phyloP scores from a whole-genome alignment of 2,797 vertebrate species.

The Argyrosomus regius region DNA sequence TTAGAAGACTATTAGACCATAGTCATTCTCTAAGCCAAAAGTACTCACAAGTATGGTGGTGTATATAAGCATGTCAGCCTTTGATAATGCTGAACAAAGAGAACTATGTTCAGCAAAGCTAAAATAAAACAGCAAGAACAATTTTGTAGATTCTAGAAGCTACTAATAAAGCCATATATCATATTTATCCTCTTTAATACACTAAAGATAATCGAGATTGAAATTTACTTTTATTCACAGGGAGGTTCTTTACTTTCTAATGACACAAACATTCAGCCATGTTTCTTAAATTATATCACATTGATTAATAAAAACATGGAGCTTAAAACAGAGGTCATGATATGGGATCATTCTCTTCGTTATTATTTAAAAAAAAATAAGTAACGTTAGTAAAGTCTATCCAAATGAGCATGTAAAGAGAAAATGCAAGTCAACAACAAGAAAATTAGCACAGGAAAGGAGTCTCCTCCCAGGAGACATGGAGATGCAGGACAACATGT shows the following conservation, averaged over 20 bases:
- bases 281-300: not conserved
- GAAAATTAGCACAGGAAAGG: conserved; percentile 8
- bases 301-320: conserved; percentile 3
- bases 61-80: not conserved
- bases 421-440: not conserved
- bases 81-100: conserved; percentile 4
- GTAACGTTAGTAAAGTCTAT: not conserved
- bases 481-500: conserved; percentile 31
- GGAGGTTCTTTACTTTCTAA: not conserved
- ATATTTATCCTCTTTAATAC: not conserved
- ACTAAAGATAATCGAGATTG: not conserved
- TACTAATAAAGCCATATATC: not conserved
- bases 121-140: not conserved
- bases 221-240: not conserved
- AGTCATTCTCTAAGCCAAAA: too few relatives aligned
- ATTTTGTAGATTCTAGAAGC: not conserved
- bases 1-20: not conserved
- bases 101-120: not conserved
- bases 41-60: not conserved
- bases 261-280: not conserved
- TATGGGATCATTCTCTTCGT: not conserved
- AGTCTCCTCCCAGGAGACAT: conserved; percentile 28
- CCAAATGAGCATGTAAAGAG: conserved; percentile 11
- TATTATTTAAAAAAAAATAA: conserved; percentile 5
- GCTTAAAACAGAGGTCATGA: not conserved